Percentiles rank a stretch among this genome's conserved stretches.
phyloP scores from a whole-genome alignment of 2,888 invertebrate species.

The Drosophila dives region DNA sequence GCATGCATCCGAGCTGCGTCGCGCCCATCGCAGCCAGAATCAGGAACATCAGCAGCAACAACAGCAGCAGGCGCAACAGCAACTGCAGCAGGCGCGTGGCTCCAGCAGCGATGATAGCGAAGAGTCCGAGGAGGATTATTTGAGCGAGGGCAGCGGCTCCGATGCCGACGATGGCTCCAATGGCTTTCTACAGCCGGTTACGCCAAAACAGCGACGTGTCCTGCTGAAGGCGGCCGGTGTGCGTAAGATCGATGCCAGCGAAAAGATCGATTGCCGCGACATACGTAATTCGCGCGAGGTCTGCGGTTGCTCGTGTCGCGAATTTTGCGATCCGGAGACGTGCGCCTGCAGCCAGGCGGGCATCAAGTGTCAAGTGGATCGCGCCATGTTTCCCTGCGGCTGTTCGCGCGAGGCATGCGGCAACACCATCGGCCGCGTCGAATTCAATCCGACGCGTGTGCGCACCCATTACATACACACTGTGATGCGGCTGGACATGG shows the following conservation, averaged over 20 bases:
- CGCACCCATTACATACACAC: slow-evolving; percentile 99
- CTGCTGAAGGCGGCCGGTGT: slow-evolving; percentile 96
- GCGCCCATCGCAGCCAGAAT: slow-evolving; percentile 93
- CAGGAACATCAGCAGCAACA: slow-evolving; percentile 83
- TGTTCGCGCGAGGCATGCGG: slow-evolving; percentile 97
- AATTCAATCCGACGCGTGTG: slow-evolving; percentile 97
- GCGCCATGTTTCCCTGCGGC: slow-evolving; percentile 98
- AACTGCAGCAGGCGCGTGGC: slow-evolving; percentile 82
- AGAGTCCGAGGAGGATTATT: slow-evolving; percentile 90
- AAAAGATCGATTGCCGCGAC: slow-evolving; percentile 97
- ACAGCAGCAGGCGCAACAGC: slow-evolving; percentile 78
- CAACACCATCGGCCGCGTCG: slow-evolving; percentile 96
- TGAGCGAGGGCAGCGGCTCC: slow-evolving; percentile 91
- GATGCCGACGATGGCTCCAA: slow-evolving; percentile 95
- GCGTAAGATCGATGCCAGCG: slow-evolving; percentile 95
- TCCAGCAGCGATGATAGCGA: slow-evolving; percentile 93
- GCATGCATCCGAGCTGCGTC: slow-evolving; percentile 94
- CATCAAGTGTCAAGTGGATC: slow-evolving; percentile 97
- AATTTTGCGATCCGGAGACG: slow-evolving; percentile 97
- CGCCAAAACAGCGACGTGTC: slow-evolving; percentile 94
- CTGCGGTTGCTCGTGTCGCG: slow-evolving; percentile 96
- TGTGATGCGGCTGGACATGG: slow-evolving; percentile 95
- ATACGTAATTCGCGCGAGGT: slow-evolving; percentile 96
- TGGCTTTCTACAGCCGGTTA: slow-evolving; percentile 96
- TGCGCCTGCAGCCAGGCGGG: slow-evolving; percentile 97